Evolutionary conservation across 2,113 vertebrate species (phyloP), one percentile per base, ranked within the genome.

Genomic region (Aepyceros melampus): DNA sequence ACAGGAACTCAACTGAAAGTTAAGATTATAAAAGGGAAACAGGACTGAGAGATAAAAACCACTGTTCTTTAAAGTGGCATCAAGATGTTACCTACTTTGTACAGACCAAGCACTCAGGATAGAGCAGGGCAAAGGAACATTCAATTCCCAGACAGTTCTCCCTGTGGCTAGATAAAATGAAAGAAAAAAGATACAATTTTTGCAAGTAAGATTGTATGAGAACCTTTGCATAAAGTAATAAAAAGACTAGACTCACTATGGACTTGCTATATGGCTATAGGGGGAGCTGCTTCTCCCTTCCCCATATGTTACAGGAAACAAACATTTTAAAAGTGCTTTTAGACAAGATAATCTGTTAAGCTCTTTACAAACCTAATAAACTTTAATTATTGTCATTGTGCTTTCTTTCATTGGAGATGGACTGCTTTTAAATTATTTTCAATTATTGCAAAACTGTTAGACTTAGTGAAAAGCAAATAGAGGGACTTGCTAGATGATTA

Each of bases 1-100:
- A 95, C 89, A 93, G 87, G 71, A 97, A 97, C 91, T 97, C 92
- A 86, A 87, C 93, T 79, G 51, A 87, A 96, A 97, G 79, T 95
- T 82, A 92, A 91, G 86, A 95, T 95, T 93, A 89, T 81, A 93
- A 97, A 96, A 96, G 51, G 79, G 81, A 98, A 97, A 89, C 47
- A 93, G 51, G 83, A 94, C 76, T 64, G 53, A 86, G 56, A 97
- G 47, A 89, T 71, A 43, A 89, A 92, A 95, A 91, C 67, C 62
- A 55, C 36, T 94, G 29, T 67, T 96, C 15, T 76, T 56, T 67
- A 43, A 94, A 43, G 21, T 71, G 74, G 78, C 79, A 93, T 94
- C 45, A 53, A 21, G 31, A 96, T 87, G 55, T 71, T 78, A 31
- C 55, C 60, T 64, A 47, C 86, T 93, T 95, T 1, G 3, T 71